phyloP scores from a whole-genome alignment of 2,888 invertebrate genomes.

The Pristionchus mayeri region DNA sequence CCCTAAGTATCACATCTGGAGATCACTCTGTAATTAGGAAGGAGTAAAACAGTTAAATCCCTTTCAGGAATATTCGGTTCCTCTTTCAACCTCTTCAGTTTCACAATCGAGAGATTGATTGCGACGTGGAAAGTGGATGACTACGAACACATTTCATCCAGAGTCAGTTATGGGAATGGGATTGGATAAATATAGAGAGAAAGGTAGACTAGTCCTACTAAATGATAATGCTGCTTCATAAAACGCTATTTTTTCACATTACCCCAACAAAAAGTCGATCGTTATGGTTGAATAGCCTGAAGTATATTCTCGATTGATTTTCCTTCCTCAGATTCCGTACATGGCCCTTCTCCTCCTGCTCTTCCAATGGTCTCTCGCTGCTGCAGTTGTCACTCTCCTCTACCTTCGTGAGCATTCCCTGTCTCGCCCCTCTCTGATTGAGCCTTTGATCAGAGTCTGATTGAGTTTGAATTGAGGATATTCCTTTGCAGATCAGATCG shows the following conservation, averaged over 20 bases:
- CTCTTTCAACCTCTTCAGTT: constrained; percentile 29
- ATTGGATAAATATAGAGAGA: no score
- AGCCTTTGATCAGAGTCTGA: not conserved
- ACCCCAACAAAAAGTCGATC: no score
- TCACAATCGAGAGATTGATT: constrained; percentile 31
- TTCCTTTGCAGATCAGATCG: not conserved
- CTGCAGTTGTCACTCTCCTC: not conserved
- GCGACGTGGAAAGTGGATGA: constrained; percentile 31
- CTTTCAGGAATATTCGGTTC: not conserved
- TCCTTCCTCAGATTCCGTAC: not conserved
- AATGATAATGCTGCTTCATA: no score
- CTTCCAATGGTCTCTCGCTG: not conserved
- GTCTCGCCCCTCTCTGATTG: not conserved
- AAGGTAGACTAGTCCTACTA: no score
- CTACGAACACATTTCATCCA: not conserved
- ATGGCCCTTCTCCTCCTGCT: not conserved
- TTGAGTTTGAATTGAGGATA: not conserved
- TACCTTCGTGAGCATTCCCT: not conserved
- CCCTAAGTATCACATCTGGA: no score
- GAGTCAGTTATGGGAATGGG: not conserved
- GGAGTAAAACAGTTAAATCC: not conserved
- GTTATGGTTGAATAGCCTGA: no score
- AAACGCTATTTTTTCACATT: no score
- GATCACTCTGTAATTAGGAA: no score
- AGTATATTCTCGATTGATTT: no score